These are phyloP conservation scores for Nasua narica DNA, from an alignment of 2,797 vertebrate genomes.

Conservation along the genomic window DNA sequence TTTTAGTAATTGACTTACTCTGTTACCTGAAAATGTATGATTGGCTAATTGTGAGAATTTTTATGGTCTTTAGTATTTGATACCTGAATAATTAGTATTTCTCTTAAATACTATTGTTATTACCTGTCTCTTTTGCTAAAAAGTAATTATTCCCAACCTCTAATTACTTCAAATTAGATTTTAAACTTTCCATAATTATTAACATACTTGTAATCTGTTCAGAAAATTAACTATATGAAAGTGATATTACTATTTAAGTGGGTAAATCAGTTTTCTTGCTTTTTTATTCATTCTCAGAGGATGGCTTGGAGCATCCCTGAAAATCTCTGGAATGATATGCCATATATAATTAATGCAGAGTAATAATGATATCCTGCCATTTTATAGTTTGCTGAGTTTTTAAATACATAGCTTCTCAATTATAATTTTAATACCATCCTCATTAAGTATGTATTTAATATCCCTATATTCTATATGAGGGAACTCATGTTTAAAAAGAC, in stretches of 20 bases:
- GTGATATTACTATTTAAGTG: conserved; percentile 43
- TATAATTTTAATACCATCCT: background rate
- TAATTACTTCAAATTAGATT: conserved; percentile 73
- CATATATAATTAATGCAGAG: background rate
- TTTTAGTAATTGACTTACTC: conserved; percentile 21
- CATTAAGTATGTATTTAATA: background rate
- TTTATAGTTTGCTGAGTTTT: background rate
- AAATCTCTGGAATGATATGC: conserved; percentile 33
- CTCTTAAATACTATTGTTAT: conserved; percentile 63
- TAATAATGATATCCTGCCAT: background rate
- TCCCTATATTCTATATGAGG: background rate
- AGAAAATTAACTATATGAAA: conserved; percentile 59
- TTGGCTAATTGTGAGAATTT: conserved; percentile 54
- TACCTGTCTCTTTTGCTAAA: conserved; percentile 54
- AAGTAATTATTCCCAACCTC: conserved; percentile 60
- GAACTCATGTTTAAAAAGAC: background rate
- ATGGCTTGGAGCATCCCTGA: conserved; percentile 47
- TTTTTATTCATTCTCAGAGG: conserved; percentile 45
- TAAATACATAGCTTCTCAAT: conserved; percentile 9
- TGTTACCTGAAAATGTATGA: conserved; percentile 39
- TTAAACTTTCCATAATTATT: conserved; percentile 63
- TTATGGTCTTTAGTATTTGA: conserved; percentile 31
- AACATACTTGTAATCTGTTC: conserved; percentile 53
- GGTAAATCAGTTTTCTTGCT: conserved; percentile 41
- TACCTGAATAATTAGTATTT: conserved; percentile 64